Base-by-base conservation (phyloP, 2,888 invertebrate species). In the Drosophila kambysellisi region DNA sequence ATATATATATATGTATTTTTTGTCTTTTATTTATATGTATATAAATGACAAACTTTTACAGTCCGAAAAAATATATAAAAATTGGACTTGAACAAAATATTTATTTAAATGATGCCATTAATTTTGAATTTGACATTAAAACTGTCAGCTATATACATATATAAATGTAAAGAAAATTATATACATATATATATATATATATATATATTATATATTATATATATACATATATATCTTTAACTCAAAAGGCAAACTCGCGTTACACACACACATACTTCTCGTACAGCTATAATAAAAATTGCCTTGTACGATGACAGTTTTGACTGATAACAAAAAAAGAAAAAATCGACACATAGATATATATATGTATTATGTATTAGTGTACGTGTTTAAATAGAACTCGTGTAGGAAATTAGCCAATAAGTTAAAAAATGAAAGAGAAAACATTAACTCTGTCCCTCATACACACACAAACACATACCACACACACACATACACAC, bases 261-360 rank as follows among this genome's bases (percentile, higher is more conserved):
- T 41, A 69, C 29, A 68, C 48, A 69, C 29, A 80, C 57, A 57
- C 20, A 80, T 57, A 59, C 66, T 66, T 64, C 58, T 63, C 67
- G 68, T 78, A 69, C 62, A 73, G 56, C n/a, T 30, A 46, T 25
- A 25, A 7, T 29, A 29, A 29, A 29, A 63, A 25, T 25, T 74
- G 72, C 61, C 68, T 73, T 78, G 76, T 74, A 63, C 60, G 67
- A 63, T 51, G 78, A 74, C 53, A 73, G 67, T 70, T 81, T 88
- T 81, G 86, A 86, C 86, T 86, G 86, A 86, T 80, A 73, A 68
- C 66, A 48, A 46, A 63, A 52, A 65, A 12, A 25, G 48, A 61
- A 30, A 74, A 72, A 72, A 74, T 69, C 25, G 41, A 33, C 29
- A 70, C 56, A 65, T 60, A 25, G 7, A 46, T 15, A 46, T 25